These are phyloP conservation scores for Drosophila nigromelanica DNA, from an alignment of 1,140 invertebrate species.

Conservation along the genomic window DNA sequence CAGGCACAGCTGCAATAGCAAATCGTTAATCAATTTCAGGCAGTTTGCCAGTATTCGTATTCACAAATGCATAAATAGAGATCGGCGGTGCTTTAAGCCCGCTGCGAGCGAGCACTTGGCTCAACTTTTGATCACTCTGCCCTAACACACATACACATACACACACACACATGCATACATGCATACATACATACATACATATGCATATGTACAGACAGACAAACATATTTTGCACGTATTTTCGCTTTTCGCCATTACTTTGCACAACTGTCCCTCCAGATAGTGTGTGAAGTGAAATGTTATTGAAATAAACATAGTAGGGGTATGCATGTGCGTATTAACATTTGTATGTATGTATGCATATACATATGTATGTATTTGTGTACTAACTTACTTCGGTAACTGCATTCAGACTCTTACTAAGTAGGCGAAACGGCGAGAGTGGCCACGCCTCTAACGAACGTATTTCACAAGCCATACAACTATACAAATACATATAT, in stretches of 20 bases:
- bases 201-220: neutral
- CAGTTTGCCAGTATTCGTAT: constrained; percentile 37
- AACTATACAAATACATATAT: too few species aligned
- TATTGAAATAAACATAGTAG: constrained; percentile 5
- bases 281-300: constrained; percentile 16
- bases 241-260: constrained; percentile 10
- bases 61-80: constrained; percentile 45
- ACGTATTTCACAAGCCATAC: too few species aligned
- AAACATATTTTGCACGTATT: constrained; percentile 12
- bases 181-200: constrained; percentile 3
- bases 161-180: neutral
- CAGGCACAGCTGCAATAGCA: constrained; percentile 42
- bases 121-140: constrained; percentile 13
- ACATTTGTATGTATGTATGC: constrained; percentile 11
- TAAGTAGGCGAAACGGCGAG: neutral
- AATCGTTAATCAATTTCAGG: constrained; percentile 64
- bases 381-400: neutral
- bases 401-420: neutral
- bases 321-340: neutral
- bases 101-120: constrained; percentile 8
- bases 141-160: constrained; percentile 5
- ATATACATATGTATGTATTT: too few species aligned
- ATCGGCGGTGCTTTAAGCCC: constrained; percentile 20
- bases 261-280: constrained; percentile 24
- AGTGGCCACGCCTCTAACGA: too few species aligned